A percentile compares a stretch with the other conserved stretches of the same genome.
phyloP scores from a whole-genome alignment of 2,797 vertebrate genomes.

The Malacoctenus gilli region DNA sequence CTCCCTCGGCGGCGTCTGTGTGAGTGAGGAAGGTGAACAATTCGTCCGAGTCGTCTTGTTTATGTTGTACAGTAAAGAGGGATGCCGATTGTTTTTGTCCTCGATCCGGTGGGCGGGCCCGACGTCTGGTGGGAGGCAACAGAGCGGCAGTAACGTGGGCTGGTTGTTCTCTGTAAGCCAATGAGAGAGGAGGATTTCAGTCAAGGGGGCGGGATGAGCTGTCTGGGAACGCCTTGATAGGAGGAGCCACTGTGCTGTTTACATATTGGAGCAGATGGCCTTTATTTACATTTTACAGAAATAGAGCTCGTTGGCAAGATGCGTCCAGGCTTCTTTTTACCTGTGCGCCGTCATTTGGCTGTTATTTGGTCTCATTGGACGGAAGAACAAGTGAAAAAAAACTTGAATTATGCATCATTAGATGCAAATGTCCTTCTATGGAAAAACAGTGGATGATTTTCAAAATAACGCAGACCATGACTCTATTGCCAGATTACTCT shows the following conservation, averaged over 20 bases:
- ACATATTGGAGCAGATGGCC: slow-evolving; percentile 76
- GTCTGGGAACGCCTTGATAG: slow-evolving; percentile 39
- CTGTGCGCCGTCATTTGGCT: no score
- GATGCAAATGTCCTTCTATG: no score
- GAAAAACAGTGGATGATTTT: no score
- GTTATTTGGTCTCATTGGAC: no score
- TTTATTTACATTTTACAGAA: slow-evolving; percentile 73
- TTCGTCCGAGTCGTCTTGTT: slow-evolving; percentile 26
- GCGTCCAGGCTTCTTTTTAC: no score
- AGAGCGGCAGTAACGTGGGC: slow-evolving; percentile 31
- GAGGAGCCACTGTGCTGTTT: slow-evolving; percentile 66
- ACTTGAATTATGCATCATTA: no score
- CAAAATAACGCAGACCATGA: no score
- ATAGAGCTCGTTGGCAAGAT: slow-evolving; percentile 11
- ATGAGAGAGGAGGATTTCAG: slow-evolving; percentile 31
- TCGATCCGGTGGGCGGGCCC: slow-evolving; percentile 71
- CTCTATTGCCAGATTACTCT: no score
- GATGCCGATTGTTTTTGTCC: slow-evolving; percentile 82
- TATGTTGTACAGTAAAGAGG: slow-evolving; percentile 33
- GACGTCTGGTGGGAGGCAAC: slow-evolving; percentile 54
- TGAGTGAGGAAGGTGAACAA: background rate
- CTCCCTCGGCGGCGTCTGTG: slow-evolving; percentile 25
- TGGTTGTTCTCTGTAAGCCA: slow-evolving; percentile 43
- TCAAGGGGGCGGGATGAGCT: slow-evolving; percentile 12
- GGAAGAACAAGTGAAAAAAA: no score